phyloP scores from a whole-genome alignment of 2,888 invertebrate genomes.

The Machimus atricapillus region DNA sequence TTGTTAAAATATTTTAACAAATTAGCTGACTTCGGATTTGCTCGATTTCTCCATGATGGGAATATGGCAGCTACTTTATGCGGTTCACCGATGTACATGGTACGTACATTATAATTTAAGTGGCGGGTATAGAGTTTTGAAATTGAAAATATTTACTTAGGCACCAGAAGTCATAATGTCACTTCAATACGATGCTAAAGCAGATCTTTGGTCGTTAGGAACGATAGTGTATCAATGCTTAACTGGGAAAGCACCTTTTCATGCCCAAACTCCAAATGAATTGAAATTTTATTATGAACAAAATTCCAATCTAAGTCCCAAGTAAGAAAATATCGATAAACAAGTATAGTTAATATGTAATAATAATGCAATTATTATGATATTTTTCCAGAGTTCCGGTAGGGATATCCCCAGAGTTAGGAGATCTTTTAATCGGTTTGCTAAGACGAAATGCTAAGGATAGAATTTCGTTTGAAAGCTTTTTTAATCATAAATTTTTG shows the following conservation, averaged over 20 bases:
- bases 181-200: slow-evolving; percentile 97
- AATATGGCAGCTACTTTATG: slow-evolving; percentile 99
- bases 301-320: slow-evolving; percentile 87
- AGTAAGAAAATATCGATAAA: slow-evolving; percentile 67
- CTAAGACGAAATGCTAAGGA: slow-evolving; percentile 92
- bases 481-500: slow-evolving; percentile 93
- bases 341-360: neutral
- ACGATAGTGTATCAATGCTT: slow-evolving; percentile 99
- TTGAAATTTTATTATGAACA: slow-evolving; percentile 97
- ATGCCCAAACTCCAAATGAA: slow-evolving; percentile 96
- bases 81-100: slow-evolving; percentile 99
- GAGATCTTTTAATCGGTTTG: slow-evolving; percentile 84
- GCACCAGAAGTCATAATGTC: slow-evolving; percentile 99
- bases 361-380: neutral
- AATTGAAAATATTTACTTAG: slow-evolving; percentile 55
- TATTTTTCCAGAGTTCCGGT: slow-evolving; percentile 80
- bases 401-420: slow-evolving; percentile 89
- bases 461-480: slow-evolving; percentile 94
- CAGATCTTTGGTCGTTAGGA: slow-evolving; percentile 98
- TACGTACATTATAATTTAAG: slow-evolving; percentile 67
- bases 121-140: neutral
- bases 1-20: slow-evolving; percentile 49
- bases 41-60: slow-evolving; percentile 96
- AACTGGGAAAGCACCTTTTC: slow-evolving; percentile 98
- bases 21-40: slow-evolving; percentile 98